Base-by-base conservation (phyloP, 2,113 vertebrate species). In the Clarias magur region DNA sequence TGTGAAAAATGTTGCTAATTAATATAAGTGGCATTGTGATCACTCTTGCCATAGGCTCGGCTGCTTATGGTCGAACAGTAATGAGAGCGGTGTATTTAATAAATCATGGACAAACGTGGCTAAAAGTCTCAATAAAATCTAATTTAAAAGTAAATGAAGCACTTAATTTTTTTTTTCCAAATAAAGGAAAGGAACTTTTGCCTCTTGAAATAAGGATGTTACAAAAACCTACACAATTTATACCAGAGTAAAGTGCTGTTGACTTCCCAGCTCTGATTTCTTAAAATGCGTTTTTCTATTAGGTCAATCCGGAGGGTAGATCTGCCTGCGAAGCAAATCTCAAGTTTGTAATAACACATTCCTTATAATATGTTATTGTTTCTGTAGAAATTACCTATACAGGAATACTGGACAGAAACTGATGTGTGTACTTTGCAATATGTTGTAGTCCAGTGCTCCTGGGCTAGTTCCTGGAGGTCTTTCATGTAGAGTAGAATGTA, bases 1-100 rank as follows among this genome's bases (percentile, higher is more conserved):
- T 17, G 60, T 67, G 62, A 83, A 67, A 83, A 67, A 83, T 38
- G 83, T 38, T 34, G 54, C 67, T 84, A 72, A 84, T 84, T 84
- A 84, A 57, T 25, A 25, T 57, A 84, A 59, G 19, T 59, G 68
- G 53, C 54, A 72, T 38, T 17, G 30, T 30, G 54, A 79, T 70
- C 67, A 60, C 27, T 75, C 67, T 38, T 84, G 68, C 83, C 73
- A 68, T 34, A 75, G 83, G 83, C 54, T 42, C 17, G 3, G 25
- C 68, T 84, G 83, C 67, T 59, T 73, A 60, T 11, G 54, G n/a
- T 57, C 16, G 27, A 42, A 84, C n/a, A 30, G 23, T 67, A 68
- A 83, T 53, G 25, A 83, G 23, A 83, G 42, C 25, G 25, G 81
- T 3, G 81, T 62, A 53, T 48, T 48, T 19, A 54, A 83, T 83